Evolutionary conservation across 2,113 vertebrate genomes (phyloP).

Genomic region (Urocitellus parryii): DNA sequence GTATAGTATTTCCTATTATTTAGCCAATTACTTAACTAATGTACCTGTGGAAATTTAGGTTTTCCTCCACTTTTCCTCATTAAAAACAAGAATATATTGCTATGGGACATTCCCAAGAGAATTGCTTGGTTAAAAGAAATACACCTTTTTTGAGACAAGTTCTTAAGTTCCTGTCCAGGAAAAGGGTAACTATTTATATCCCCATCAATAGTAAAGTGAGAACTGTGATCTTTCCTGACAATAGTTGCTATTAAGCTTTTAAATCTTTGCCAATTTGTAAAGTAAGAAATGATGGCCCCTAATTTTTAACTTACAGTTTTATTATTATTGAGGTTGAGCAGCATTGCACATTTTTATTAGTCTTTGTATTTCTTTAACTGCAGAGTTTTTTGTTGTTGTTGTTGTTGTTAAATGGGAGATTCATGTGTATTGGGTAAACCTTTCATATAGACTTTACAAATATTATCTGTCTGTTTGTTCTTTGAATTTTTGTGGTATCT

Average conservation of each 20-base stretch:
- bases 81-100: constrained; percentile 40
- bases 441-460: neutral
- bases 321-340: constrained; percentile 55
- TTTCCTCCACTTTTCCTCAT: constrained; percentile 23
- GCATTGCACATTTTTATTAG: constrained; percentile 67
- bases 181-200: constrained; percentile 12
- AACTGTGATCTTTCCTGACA: constrained; percentile 50
- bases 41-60: constrained; percentile 15
- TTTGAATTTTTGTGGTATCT: constrained; percentile 17
- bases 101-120: neutral
- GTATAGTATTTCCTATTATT: neutral
- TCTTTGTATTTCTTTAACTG: constrained; percentile 56
- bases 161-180: constrained; percentile 59
- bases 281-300: constrained; percentile 44
- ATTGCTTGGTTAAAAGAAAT: constrained; percentile 9
- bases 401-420: neutral
- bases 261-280: constrained; percentile 58
- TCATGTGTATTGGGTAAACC: constrained; percentile 1
- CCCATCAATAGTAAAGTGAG: neutral
- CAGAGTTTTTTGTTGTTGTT: neutral
- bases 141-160: constrained; percentile 55
- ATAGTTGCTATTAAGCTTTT: constrained; percentile 60
- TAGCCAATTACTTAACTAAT: constrained; percentile 24
- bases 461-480: neutral
- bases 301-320: constrained; percentile 64